Evolutionary conservation across 2,888 invertebrate species (phyloP), one percentile per base, ranked within the genome.

Genomic region (Galeopsomyia nigrocyanea): DNA sequence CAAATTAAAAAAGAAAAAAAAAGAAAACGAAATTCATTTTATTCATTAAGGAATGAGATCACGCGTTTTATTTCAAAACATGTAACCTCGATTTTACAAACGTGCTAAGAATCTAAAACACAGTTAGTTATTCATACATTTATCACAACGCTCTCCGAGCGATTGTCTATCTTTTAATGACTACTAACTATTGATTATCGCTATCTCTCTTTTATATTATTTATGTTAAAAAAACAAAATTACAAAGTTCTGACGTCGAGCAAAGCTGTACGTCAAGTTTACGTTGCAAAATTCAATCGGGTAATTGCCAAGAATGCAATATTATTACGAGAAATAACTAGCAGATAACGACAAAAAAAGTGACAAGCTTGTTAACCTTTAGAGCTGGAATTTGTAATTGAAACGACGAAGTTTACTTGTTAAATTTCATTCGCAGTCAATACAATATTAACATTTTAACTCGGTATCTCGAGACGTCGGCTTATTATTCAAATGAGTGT

Each of bases 51-150:
- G 68, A 74, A 68, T 16, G 68, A 60, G 64, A 67, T 17, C 64
- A 65, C n/a, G 39, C 26, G 58, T 66, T 74, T 66, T 55, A 68
- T 74, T 74, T 74, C 58, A 53, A 61, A 75, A 71, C 58, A 39
- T 56, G 39, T 69, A 75, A 66, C 75, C 75, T 75, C 71, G 51
- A 71, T 75, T 66, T 69, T 71, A 58, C 49, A 64, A 71, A 75
- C 75, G 58, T 69, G 71, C 75, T 63, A 64, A 71, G 75, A 75
- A 69, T 71, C 26, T 69, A 62, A 75, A 72, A 75, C 56, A 71
- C 69, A 71, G 66, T 71, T 62, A 71, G 66, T 71, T 62, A 72
- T 69, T 75, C 66, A 72, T 72, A 72, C 68, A 71, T 75, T 71
- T 69, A 75, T 69, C 71, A 68, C 68, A 71, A 66, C 55, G 61